Evolutionary conservation across 2,797 vertebrate genomes (phyloP).

Genomic region (Phrynocephalus guinanensis): DNA sequence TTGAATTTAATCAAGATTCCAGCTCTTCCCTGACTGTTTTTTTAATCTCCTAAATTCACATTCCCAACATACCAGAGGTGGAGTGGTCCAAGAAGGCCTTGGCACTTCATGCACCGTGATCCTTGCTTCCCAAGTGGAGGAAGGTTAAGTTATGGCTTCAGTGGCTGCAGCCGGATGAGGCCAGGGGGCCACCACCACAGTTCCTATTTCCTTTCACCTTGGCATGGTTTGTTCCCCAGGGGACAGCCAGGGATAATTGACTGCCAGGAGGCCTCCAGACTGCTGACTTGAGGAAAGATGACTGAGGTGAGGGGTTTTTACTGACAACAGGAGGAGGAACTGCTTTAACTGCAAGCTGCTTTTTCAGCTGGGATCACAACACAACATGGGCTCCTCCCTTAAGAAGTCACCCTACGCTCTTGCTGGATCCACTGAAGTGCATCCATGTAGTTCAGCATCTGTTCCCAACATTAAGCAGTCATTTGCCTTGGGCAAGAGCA

Average conservation of each 20-base stretch:
- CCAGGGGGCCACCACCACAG: neutral
- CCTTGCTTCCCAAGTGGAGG: conserved; percentile 3
- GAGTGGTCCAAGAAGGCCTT: neutral
- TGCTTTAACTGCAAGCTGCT: conserved; percentile 1
- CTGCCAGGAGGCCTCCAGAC: conserved; percentile 11
- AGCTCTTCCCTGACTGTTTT: neutral
- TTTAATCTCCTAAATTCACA: neutral
- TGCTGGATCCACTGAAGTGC: neutral
- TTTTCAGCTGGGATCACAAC: neutral
- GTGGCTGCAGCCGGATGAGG: neutral
- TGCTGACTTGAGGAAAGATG: neutral
- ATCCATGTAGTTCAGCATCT: neutral
- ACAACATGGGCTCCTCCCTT: neutral
- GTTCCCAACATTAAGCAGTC: neutral
- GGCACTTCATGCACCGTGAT: neutral
- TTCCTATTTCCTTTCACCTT: conserved; percentile 5
- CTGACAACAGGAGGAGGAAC: neutral
- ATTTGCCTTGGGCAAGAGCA: no score
- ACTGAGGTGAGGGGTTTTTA: neutral
- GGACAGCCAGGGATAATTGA: conserved; percentile 13
- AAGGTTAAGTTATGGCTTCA: conserved; percentile 17
- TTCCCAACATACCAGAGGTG: neutral
- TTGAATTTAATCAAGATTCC: neutral
- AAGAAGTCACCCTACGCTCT: neutral
- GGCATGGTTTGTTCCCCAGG: neutral